Evolutionary conservation across 2,797 vertebrate species (phyloP), one percentile per base, ranked within the genome.

Genomic region (Diplodus sargus): DNA sequence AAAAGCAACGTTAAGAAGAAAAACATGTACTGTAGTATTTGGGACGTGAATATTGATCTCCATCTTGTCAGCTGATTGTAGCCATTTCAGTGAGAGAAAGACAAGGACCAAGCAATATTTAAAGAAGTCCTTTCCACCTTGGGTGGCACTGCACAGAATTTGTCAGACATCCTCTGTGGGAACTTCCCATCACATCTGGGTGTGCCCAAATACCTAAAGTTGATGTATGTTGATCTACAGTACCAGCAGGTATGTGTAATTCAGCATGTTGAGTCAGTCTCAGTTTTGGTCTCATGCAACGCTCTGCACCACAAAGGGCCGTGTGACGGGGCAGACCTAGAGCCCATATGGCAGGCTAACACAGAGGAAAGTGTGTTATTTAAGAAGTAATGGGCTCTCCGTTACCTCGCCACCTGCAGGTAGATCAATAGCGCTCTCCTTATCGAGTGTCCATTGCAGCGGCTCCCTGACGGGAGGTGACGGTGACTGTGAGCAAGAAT

Each of bases 351-450:
- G 67, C 83, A 69, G 57, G 60, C 73, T 59, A 51, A 86, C 74
- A 83, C 74, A 74, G 54, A 76, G 69, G 28, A 74, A 73, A 63
- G 57, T 51, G 82, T 78, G 69, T 87, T 84, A 71, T 87, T 87
- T 64, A 79, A 74, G 85, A 60, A 52, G 82, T 86, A 76, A 87
- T 62, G 45, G 70, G 64, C 48, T 78, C 74, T 85, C 47, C 61
- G 86, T 78, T 87, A 81, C 60, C 83, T 76, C 25, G 9, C 72
- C 77, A 66, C 79, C 84, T 81, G 84, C 77, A 82, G 74, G 51
- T 48, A 65, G 63, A 87, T 91, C 89, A 79, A 89, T 88, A 76
- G 34, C 83, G 76, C 82, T 67, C 79, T 82, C 48, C 70, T 78
- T 74, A 82, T 63, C 67, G 72, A 85, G 79, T 78, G 82, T 71